Percentiles rank a stretch among this genome's conserved stretches.
Conservation (phyloP, 2,888 invertebrate genomes). For the Synergus gifuensis region DNA sequence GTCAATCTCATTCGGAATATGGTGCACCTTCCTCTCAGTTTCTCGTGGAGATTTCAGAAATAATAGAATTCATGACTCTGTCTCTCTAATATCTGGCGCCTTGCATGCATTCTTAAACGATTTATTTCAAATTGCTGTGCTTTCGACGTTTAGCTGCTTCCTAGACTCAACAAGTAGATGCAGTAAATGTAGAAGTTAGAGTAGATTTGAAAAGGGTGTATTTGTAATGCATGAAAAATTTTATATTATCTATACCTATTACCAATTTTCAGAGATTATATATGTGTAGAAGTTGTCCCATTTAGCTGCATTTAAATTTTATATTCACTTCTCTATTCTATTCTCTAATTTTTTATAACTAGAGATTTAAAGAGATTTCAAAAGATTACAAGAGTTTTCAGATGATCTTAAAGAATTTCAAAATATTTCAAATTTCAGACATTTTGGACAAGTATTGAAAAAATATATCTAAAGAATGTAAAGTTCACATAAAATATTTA, state of each 20-base stretch:
- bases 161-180: slow-evolving; percentile 26
- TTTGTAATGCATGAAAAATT: slow-evolving; percentile 15
- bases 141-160: slow-evolving; percentile 34
- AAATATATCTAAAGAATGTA: not conserved
- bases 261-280: not conserved
- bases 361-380: no score
- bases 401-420: no score
- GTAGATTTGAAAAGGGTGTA: no score
- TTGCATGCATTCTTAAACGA: slow-evolving; percentile 59
- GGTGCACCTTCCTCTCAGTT: slow-evolving; percentile 56
- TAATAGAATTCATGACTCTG: slow-evolving; percentile 70
- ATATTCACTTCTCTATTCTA: no score
- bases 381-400: no score
- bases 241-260: not conserved
- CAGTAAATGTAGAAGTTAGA: not conserved
- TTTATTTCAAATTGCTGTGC: not conserved
- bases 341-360: no score
- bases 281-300: not conserved
- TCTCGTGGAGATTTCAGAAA: slow-evolving; percentile 46
- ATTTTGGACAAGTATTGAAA: no score
- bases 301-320: no score
- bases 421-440: no score
- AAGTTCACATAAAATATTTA: not conserved
- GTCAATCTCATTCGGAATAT: slow-evolving; percentile 44
- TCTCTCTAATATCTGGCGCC: slow-evolving; percentile 70